Conservation (phyloP, 2,797 vertebrate genomes). For the Phalloptychus januarius region DNA sequence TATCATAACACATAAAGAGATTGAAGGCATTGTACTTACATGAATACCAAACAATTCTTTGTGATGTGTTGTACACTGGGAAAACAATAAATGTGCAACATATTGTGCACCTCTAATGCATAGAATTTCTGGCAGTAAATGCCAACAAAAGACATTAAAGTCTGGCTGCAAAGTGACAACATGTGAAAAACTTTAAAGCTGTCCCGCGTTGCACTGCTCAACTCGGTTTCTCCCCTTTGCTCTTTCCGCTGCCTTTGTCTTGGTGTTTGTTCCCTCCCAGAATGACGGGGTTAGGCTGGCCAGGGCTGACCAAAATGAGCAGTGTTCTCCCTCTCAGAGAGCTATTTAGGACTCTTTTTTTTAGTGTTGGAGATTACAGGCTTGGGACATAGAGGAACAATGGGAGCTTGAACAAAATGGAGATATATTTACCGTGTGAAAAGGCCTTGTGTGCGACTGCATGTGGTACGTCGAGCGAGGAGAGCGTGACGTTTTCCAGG, state of each 20-base stretch:
- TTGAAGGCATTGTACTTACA: neutral
- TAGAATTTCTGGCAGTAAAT: neutral
- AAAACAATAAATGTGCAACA: neutral
- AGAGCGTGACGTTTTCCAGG: slow-evolving; percentile 68
- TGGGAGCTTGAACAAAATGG: slow-evolving; percentile 58
- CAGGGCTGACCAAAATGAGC: slow-evolving; percentile 85
- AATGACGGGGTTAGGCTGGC: slow-evolving; percentile 86
- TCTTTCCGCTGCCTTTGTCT: slow-evolving; percentile 68
- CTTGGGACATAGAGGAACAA: slow-evolving; percentile 67
- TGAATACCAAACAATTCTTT: neutral
- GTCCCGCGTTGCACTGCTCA: slow-evolving; percentile 36
- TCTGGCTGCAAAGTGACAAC: neutral
- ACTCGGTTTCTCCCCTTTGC: slow-evolving; percentile 66
- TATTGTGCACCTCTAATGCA: neutral
- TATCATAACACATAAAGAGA: neutral
- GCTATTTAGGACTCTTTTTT: slow-evolving; percentile 76
- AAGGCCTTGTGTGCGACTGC: slow-evolving; percentile 41
- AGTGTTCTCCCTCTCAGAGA: slow-evolving; percentile 75
- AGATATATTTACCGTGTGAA: slow-evolving; percentile 70
- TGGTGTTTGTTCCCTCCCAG: slow-evolving; percentile 77
- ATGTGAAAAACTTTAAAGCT: neutral
- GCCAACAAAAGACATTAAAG: neutral
- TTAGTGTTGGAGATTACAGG: slow-evolving; percentile 73
- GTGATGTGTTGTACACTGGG: neutral
- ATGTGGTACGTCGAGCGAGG: slow-evolving; percentile 44